Evolutionary conservation across 2,797 vertebrate species (phyloP).

Genomic region (Strix occidentalis): DNA sequence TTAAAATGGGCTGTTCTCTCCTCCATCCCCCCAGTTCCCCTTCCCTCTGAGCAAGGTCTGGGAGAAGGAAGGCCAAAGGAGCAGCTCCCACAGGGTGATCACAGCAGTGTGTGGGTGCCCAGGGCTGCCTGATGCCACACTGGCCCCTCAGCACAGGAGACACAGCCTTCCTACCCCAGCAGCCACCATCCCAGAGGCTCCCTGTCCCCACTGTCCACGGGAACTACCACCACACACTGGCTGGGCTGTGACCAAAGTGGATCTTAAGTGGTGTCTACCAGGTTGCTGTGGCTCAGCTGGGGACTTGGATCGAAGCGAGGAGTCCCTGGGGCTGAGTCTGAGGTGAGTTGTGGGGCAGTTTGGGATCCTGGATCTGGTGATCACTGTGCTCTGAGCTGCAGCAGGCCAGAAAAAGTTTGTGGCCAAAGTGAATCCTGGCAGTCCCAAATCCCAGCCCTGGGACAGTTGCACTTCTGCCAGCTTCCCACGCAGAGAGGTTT

Average conservation of each 20-base stretch:
- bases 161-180: neutral
- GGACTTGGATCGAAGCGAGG: neutral
- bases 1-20: neutral
- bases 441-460: neutral
- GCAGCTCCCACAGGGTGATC: neutral
- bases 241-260: neutral
- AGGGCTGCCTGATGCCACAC: neutral
- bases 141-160: neutral
- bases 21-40: fast-evolving
- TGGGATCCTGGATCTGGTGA: neutral
- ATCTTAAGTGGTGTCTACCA: neutral
- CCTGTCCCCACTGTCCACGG: neutral
- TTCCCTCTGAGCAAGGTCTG: neutral
- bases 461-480: neutral
- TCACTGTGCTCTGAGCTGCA: neutral
- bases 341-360: neutral
- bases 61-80: neutral
- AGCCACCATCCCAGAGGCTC: neutral
- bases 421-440: neutral
- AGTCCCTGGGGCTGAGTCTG: neutral
- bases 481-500: neutral
- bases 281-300: neutral
- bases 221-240: neutral
- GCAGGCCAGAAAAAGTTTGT: neutral
- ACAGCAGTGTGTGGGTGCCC: fast-evolving